phyloP scores from a whole-genome alignment of 2,888 invertebrate species.

The Calameuta filiformis region DNA sequence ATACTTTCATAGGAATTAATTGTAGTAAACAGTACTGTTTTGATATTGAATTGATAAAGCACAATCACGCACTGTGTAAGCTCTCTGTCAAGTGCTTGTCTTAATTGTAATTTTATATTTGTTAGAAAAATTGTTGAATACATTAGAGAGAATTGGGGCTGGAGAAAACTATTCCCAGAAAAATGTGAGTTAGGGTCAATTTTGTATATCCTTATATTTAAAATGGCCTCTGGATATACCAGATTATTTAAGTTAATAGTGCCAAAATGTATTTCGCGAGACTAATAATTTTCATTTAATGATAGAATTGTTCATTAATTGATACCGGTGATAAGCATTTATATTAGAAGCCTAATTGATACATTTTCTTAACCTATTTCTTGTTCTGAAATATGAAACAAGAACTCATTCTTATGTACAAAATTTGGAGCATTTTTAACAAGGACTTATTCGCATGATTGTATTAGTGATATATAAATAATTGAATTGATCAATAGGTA shows the following conservation, averaged over 20 bases:
- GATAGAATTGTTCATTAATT: background rate
- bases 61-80: background rate
- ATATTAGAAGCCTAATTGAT: background rate
- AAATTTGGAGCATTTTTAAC: background rate
- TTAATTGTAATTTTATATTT: background rate
- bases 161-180: background rate
- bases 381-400: background rate
- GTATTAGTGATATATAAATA: background rate
- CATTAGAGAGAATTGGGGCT: background rate
- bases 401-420: background rate
- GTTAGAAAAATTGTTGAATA: background rate
- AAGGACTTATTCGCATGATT: background rate
- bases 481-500: background rate
- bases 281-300: background rate
- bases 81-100: background rate
- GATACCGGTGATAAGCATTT: background rate
- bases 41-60: background rate
- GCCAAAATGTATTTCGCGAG: background rate
- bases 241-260: background rate
- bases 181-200: background rate
- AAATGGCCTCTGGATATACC: background rate
- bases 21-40: background rate
- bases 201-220: background rate
- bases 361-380: background rate
- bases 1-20: background rate